phyloP scores from a whole-genome alignment of 2,888 invertebrate genomes.

The Coleophora flavipennella region DNA sequence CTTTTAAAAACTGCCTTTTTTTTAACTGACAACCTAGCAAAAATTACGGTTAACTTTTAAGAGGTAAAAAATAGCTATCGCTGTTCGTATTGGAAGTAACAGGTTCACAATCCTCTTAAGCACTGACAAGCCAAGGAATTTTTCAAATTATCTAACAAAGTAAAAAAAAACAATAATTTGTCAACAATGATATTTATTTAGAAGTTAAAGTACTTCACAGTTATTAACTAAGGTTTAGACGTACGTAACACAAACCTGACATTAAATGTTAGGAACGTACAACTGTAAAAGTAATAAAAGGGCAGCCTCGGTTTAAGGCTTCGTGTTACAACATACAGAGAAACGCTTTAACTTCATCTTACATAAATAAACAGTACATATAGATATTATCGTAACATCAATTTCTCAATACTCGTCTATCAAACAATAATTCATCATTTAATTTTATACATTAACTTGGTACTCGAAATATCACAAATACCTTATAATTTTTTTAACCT shows the following conservation, averaged over 20 bases:
- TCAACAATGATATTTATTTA: conserved; percentile 70
- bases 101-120: too few relatives aligned
- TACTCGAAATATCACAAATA: conserved; percentile 5
- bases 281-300: conserved; percentile 20
- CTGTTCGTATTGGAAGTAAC: too few relatives aligned
- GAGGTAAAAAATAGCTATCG: too few relatives aligned
- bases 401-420: neutral
- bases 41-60: too few relatives aligned
- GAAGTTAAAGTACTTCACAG: conserved; percentile 49
- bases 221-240: conserved; percentile 38
- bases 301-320: conserved; percentile 10
- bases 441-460: neutral
- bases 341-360: neutral
- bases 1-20: too few relatives aligned
- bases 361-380: neutral
- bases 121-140: too few relatives aligned
- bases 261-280: conserved; percentile 43
- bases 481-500: neutral
- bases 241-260: conserved; percentile 47
- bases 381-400: neutral
- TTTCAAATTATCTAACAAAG: neutral
- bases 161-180: conserved; percentile 7
- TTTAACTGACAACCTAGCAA: too few relatives aligned
- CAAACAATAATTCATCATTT: too few relatives aligned
- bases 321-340: conserved; percentile 2